Evolutionary conservation across 2,113 vertebrate species (phyloP).

Genomic region (Misgurnus anguillicaudatus): DNA sequence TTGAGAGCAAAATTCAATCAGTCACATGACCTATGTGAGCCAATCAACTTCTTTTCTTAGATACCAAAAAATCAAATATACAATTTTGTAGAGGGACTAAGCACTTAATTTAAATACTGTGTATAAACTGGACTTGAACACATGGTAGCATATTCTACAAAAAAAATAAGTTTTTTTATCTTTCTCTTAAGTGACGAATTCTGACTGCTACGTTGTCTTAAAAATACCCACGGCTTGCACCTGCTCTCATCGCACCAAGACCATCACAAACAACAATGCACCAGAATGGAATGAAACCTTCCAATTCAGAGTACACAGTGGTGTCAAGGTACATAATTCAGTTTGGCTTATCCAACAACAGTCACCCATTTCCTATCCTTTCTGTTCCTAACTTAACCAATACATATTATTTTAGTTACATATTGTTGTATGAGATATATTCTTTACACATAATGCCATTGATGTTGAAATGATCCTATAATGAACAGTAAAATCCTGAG

Average conservation of each 20-base stretch:
- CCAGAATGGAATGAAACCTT: conserved; percentile 87
- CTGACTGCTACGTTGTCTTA: conserved; percentile 82
- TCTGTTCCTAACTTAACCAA: background rate
- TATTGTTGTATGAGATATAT: no score
- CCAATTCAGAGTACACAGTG: conserved; percentile 75
- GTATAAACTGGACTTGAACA: background rate
- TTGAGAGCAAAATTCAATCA: conserved; percentile 45
- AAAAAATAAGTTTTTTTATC: background rate
- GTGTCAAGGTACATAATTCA: conserved; percentile 74
- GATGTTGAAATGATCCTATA: no score
- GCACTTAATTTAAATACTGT: no score
- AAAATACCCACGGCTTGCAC: conserved; percentile 79
- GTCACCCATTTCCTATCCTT: no score
- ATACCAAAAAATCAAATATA: no score
- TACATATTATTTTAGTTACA: no score
- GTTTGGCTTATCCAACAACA: background rate
- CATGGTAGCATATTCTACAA: background rate
- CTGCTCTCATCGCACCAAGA: conserved; percentile 72
- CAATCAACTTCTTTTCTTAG: background rate
- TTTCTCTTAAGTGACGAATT: conserved; percentile 50
- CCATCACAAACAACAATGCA: conserved; percentile 72
- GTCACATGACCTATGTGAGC: conserved; percentile 58
- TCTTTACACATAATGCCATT: no score
- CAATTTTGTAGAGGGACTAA: no score
- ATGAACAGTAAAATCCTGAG: no score